Evolutionary conservation across 1,140 invertebrate genomes (phyloP).

Genomic region (Belonocnema kinseyi): DNA sequence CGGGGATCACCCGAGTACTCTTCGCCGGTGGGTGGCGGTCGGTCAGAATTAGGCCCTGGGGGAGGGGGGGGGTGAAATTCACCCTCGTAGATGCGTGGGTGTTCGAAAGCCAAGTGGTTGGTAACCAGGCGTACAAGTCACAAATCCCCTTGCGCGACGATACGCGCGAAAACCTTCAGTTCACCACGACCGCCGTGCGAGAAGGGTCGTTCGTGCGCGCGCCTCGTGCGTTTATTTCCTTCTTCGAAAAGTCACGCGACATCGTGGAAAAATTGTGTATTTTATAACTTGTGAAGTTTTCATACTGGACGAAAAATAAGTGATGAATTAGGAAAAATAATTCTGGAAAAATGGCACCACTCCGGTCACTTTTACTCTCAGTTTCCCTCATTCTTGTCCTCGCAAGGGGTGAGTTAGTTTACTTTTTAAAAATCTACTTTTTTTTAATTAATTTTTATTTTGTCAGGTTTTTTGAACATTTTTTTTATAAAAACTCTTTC

Average conservation of each 20-base stretch:
- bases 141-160: slow-evolving; percentile 25
- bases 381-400: not conserved
- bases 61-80: not conserved
- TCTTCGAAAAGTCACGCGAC: not conserved
- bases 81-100: slow-evolving; percentile 4
- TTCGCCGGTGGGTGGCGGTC: not conserved
- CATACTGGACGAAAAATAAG: not conserved
- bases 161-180: slow-evolving; percentile 26
- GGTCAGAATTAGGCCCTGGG: no score
- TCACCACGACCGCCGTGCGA: slow-evolving; percentile 27
- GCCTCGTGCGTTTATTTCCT: not conserved
- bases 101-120: slow-evolving; percentile 27
- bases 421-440: not conserved
- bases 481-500: no score
- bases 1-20: not conserved
- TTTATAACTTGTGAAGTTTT: not conserved
- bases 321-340: not conserved
- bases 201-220: not conserved
- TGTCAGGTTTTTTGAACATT: no score
- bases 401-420: not conserved
- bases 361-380: not conserved
- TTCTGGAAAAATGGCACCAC: not conserved
- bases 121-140: slow-evolving; percentile 22
- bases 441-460: not conserved
- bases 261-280: not conserved